These are phyloP conservation scores for Triplophysa yarkandensis DNA, from an alignment of 2,797 vertebrate species.

Conservation along the genomic window DNA sequence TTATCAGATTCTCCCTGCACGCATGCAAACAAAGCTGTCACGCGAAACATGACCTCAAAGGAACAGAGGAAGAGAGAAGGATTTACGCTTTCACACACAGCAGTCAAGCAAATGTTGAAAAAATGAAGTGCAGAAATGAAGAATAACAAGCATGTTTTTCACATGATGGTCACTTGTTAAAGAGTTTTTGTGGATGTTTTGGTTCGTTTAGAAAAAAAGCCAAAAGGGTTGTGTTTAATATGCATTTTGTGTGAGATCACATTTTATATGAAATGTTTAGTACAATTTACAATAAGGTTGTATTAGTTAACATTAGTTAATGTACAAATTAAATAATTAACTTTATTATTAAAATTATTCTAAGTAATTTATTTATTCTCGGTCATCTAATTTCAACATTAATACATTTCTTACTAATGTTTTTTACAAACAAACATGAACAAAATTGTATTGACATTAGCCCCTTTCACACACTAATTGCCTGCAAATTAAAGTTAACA, in stretches of 20 bases:
- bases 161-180: neutral
- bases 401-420: no score
- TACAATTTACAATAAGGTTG: neutral
- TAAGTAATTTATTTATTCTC: no score
- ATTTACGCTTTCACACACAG: neutral
- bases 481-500: no score
- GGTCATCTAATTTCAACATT: no score
- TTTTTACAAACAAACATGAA: no score
- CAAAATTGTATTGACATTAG: no score
- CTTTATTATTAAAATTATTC: no score
- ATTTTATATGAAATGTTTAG: no score
- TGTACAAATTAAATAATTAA: no score
- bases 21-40: neutral
- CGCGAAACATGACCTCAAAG: neutral
- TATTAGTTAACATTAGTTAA: no score
- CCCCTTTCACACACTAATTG: no score
- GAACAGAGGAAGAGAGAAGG: neutral
- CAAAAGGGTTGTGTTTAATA: neutral
- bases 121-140: neutral
- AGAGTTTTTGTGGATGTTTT: neutral
- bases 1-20: neutral
- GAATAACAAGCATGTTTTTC: neutral
- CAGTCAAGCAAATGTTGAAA: neutral
- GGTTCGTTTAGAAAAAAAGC: neutral
- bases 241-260: no score